Conservation (phyloP, 2,113 vertebrate genomes). For the Sitta europaea region DNA sequence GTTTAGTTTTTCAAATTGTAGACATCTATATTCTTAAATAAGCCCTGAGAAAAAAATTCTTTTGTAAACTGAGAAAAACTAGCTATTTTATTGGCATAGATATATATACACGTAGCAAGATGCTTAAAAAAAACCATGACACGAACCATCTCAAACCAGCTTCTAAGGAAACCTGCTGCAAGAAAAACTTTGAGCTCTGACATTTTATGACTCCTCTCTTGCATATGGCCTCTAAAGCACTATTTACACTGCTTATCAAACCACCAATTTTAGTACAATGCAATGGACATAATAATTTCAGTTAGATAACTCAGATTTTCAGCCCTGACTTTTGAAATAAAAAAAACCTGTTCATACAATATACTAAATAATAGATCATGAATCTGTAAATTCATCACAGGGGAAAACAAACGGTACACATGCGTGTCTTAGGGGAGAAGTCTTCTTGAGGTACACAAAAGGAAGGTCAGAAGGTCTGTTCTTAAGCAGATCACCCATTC, state of each 20-base stretch:
- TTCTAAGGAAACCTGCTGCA: neutral
- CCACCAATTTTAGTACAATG: neutral
- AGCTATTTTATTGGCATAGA: neutral
- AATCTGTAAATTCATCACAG: neutral
- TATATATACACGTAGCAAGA: fast-evolving
- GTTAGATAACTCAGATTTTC: neutral
- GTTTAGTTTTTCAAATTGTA: neutral
- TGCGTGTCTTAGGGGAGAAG: neutral
- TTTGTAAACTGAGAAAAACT: neutral
- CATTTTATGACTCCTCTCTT: neutral
- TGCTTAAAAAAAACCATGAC: neutral
- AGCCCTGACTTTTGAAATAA: neutral
- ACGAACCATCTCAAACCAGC: neutral
- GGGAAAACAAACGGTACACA: neutral
- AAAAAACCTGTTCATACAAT: neutral
- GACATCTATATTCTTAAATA: neutral
- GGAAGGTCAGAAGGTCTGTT: conserved; percentile 55
- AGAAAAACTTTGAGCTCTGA: neutral
- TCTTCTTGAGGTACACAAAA: conserved; percentile 13
- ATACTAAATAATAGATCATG: neutral
- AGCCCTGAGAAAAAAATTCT: neutral
- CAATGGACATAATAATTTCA: neutral
- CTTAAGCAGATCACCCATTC: conserved; percentile 11
- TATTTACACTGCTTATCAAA: neutral
- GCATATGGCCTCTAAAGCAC: neutral